Percentiles rank a stretch among this genome's conserved stretches.
Conservation (phyloP, 2,888 invertebrate species). For the Plebejus melissa region DNA sequence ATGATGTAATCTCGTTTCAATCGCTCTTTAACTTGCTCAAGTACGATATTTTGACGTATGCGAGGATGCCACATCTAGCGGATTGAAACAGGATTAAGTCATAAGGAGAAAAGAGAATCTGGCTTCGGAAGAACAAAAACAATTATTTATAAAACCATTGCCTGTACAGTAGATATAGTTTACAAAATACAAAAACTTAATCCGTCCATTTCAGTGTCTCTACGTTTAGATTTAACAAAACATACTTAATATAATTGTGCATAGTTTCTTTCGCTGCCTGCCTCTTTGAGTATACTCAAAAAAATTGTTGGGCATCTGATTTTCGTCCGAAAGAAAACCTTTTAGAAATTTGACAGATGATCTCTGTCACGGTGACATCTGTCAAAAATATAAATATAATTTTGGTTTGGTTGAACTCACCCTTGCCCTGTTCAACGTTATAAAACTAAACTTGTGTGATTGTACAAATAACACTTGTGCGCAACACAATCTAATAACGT, state of each 20-base stretch:
- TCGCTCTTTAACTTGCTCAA: neutral
- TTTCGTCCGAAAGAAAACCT: neutral
- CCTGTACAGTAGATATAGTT: neutral
- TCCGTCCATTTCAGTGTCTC: neutral
- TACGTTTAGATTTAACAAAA: neutral
- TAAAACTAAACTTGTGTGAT: conserved; percentile 10
- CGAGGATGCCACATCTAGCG: neutral
- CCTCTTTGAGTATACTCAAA: neutral
- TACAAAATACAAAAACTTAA: neutral
- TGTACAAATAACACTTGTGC: conserved; percentile 21
- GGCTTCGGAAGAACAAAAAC: neutral
- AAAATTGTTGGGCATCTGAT: neutral
- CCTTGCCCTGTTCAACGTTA: neutral
- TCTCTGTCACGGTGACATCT: neutral
- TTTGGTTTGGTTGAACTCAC: neutral
- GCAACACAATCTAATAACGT: neutral
- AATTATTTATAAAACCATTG: conserved; percentile 2
- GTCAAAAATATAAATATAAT: neutral
- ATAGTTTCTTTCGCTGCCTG: conserved; percentile 1
- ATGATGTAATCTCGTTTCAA: too few species aligned
- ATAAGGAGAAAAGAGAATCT: neutral
- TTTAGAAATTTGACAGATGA: neutral
- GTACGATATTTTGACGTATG: neutral
- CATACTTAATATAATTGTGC: neutral
- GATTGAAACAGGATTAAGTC: neutral